phyloP scores from a whole-genome alignment of 2,113 vertebrate species.

The Cnemophilus loriae region DNA sequence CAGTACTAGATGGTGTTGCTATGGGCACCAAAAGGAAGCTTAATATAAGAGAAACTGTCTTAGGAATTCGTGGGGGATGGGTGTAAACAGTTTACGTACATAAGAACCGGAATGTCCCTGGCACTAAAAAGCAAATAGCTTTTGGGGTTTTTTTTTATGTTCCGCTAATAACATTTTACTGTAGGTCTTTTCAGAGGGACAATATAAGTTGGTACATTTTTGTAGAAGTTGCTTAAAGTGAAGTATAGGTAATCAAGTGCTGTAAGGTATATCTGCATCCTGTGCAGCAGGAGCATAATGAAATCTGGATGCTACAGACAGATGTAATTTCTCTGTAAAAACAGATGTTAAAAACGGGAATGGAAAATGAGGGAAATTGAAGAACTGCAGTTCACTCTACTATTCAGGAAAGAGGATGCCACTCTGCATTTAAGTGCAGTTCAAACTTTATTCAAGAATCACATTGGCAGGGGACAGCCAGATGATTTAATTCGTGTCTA shows the following conservation, averaged over 20 bases:
- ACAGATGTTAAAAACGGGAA: neutral
- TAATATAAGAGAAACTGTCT: conserved; percentile 30
- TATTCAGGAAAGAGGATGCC: neutral
- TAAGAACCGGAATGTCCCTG: neutral
- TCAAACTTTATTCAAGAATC: conserved; percentile 43
- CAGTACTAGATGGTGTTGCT: conserved; percentile 66
- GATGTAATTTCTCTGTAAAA: neutral
- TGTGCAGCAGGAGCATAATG: neutral
- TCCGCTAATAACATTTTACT: neutral
- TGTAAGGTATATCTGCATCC: neutral
- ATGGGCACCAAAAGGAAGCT: conserved; percentile 65
- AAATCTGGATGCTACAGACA: neutral
- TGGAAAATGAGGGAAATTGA: neutral
- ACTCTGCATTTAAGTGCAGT: neutral
- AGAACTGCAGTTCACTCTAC: neutral
- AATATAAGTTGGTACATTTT: neutral
- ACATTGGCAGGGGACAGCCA: neutral
- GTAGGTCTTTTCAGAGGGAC: neutral
- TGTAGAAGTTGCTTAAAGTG: neutral
- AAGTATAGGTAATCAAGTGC: neutral
- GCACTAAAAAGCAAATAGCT: neutral
- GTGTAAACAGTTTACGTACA: neutral
- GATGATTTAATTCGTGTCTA: neutral
- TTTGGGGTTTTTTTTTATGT: neutral
- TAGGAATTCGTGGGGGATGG: conserved; percentile 53